Conservation (phyloP, 2,797 vertebrate genomes). For the Phrynocephalus guinanensis region DNA sequence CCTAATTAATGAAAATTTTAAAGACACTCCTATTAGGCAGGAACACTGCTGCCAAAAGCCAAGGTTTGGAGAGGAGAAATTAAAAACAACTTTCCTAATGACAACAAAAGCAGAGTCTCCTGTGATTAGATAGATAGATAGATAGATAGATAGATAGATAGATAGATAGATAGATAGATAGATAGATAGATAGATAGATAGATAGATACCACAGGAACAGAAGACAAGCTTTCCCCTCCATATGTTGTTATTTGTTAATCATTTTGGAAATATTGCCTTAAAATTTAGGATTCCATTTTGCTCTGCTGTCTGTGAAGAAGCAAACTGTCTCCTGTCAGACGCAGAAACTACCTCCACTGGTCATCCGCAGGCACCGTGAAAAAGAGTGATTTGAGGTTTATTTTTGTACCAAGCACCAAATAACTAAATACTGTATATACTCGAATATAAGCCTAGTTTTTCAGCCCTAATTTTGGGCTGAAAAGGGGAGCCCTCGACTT, state of each 20-base stretch:
- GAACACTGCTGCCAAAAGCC: conserved; percentile 65
- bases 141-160: background rate
- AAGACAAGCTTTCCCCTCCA: background rate
- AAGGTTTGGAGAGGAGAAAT: conserved; percentile 54
- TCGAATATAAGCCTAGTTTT: no score
- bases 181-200: background rate
- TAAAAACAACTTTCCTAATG: conserved; percentile 48
- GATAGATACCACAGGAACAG: background rate
- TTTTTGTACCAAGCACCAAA: background rate
- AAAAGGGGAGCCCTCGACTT: no score
- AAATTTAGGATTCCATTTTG: background rate
- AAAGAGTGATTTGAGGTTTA: background rate
- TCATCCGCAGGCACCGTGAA: background rate
- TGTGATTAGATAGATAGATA: background rate
- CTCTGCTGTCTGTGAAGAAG: background rate
- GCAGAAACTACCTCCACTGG: background rate
- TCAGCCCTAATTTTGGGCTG: background rate
- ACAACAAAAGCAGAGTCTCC: conserved; percentile 38
- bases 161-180: no score
- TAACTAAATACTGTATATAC: background rate
- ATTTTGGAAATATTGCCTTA: no score
- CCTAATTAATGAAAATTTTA: conserved; percentile 66
- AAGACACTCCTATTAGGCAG: conserved; percentile 54
- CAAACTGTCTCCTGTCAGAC: background rate
- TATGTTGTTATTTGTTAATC: no score